A percentile compares a stretch with the other conserved stretches of the same genome.
phyloP scores from a whole-genome alignment of 2,888 invertebrate species.

The Ophonus ardosiacus region DNA sequence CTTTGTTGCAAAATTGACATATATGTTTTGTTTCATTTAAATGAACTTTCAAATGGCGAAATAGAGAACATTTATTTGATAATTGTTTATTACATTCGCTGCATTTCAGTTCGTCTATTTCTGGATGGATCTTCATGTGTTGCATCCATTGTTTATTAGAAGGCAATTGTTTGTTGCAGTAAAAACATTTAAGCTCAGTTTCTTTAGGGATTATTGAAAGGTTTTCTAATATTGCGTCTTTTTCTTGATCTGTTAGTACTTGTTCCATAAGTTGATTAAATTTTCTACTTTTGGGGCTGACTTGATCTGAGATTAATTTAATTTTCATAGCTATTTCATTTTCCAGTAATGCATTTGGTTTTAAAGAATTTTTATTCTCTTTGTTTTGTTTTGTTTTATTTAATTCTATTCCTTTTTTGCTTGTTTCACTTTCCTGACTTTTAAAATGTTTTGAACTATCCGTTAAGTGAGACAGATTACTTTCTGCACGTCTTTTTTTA shows the following conservation, averaged over 20 bases:
- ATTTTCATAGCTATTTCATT: neutral
- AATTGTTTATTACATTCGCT: neutral
- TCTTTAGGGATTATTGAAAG: neutral
- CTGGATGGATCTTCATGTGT: neutral
- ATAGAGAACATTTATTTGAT: neutral
- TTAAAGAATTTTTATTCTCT: neutral
- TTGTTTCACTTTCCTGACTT: too few relatives aligned
- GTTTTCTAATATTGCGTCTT: neutral
- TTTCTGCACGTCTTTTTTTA: too few relatives aligned
- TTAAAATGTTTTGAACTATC: too few relatives aligned
- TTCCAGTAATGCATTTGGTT: neutral
- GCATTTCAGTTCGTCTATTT: neutral
- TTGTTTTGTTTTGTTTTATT: neutral
- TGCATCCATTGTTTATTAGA: neutral
- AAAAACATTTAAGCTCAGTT: neutral
- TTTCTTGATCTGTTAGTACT: neutral
- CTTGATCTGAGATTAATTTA: neutral
- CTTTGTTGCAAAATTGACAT: neutral
- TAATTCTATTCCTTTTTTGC: neutral
- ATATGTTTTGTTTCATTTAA: neutral
- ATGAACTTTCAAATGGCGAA: neutral
- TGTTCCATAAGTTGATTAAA: neutral
- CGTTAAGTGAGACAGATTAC: too few relatives aligned
- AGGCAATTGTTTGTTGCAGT: neutral
- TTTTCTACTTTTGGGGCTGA: neutral